Conservation (phyloP, 2,113 vertebrate species). For the Petrocephalus microphthalmus region DNA sequence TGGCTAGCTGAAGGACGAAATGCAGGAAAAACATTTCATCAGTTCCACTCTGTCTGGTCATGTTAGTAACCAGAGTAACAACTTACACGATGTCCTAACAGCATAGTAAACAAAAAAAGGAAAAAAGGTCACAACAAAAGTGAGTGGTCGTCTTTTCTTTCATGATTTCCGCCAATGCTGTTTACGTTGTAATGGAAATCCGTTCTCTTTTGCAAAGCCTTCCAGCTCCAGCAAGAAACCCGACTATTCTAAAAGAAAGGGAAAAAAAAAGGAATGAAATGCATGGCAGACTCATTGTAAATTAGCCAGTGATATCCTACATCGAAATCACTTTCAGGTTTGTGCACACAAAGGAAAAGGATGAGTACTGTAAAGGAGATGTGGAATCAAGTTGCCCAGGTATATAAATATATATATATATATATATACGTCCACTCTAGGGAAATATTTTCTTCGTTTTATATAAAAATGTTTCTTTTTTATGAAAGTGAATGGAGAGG, state of each 20-base stretch:
- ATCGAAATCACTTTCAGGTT: neutral
- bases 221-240: neutral
- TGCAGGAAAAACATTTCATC: neutral
- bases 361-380: neutral
- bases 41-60: neutral
- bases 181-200: neutral
- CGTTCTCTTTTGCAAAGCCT: neutral
- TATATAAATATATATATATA: neutral
- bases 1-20: neutral
- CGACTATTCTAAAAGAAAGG: neutral
- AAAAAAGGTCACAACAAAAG: neutral
- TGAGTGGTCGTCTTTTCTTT: neutral
- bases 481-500: neutral
- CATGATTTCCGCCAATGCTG: neutral
- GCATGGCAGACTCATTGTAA: neutral
- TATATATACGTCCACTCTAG: neutral
- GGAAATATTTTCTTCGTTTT: neutral
- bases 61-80: neutral
- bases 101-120: neutral
- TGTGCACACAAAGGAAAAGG: neutral
- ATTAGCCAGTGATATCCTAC: neutral
- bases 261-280: neutral
- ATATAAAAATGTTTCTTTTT: neutral
- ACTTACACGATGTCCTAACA: neutral
- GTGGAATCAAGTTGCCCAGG: neutral